Base-by-base conservation (phyloP, 2,888 invertebrate species). In the Dexiosoma caninum region DNA sequence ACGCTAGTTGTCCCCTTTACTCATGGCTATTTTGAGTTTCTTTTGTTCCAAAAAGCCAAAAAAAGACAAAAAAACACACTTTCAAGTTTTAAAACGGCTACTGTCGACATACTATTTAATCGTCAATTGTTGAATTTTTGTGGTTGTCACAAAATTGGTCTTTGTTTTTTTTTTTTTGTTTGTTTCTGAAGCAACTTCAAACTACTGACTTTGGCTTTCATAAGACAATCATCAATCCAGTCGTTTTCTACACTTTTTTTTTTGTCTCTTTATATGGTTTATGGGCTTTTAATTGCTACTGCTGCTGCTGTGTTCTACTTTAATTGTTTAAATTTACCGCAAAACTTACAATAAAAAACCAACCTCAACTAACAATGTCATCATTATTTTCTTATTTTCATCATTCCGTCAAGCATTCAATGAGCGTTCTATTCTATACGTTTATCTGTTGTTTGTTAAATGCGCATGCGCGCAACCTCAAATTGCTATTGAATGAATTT, bases 1-100 rank as follows among this genome's bases (percentile, higher is more conserved):
- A 81, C 77, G 81, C 81, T 81, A 81, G 77, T 77, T 81, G 81
- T 81, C 81, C 81, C 69, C 81, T 74, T 81, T 77, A 64, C 77
- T 77, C 81, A 81, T 81, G 81, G 72, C 59, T 77, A 51, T 70
- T 55, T 81, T 72, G 51, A 69, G 81, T 72, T 74, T 67, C 44
- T 46, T 62, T 75, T 57, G 57, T 62, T 19, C 46, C 51, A 40
- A 12, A 59, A 66, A 59, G 5, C 1, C 3, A 27, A 3, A 27
- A 14, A 66, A 23, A 32, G 4, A 42, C 60, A 49, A 60, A 64
- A 59, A 42, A n/a, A n/a, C n/a, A n/a, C n/a, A 42, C 14, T 32
- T 64, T 37, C 16, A 70, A 32, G 21, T 64, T 19, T 16, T n/a
- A 35, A 64, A 37, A 27, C 51, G 40, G 77, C 77, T 77, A 77